These are phyloP conservation scores for Agrenia bidenticulata DNA, from an alignment of 2,888 invertebrate genomes.

Conservation along the genomic window DNA sequence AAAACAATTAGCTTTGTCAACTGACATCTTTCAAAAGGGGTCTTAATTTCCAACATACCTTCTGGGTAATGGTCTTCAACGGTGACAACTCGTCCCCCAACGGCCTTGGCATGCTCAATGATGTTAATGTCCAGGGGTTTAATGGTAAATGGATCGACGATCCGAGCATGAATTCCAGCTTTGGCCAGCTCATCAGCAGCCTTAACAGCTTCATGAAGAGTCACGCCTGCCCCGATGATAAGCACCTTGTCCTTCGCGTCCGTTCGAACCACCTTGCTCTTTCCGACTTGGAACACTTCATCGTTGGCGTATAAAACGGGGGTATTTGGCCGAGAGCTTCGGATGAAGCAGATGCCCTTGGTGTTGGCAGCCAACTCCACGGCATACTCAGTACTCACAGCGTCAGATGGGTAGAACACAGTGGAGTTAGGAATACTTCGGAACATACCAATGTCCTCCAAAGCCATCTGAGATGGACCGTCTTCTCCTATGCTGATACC, in stretches of 20 bases:
- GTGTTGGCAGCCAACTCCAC: constrained; percentile 95
- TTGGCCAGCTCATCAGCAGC: constrained; percentile 76
- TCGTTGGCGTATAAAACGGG: constrained; percentile 81
- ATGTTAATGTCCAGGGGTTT: constrained; percentile 90
- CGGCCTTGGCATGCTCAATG: constrained; percentile 71
- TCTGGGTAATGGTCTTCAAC: constrained; percentile 97
- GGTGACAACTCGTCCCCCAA: constrained; percentile 79
- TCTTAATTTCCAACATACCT: constrained; percentile 63
- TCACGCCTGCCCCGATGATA: constrained; percentile 90
- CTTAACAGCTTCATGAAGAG: constrained; percentile 82
- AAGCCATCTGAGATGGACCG: constrained; percentile 98
- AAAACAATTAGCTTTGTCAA: no score
- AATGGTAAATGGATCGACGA: constrained; percentile 93
- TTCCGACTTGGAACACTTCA: constrained; percentile 76
- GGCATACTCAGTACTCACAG: constrained; percentile 90
- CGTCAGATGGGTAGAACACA: constrained; percentile 78
- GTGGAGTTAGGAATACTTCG: constrained; percentile 77
- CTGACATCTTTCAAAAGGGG: no score
- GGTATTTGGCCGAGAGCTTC: constrained; percentile 91
- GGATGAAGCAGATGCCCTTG: constrained; percentile 90
- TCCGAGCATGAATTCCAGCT: constrained; percentile 72
- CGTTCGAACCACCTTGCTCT: constrained; percentile 76
- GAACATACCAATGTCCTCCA: constrained; percentile 98
- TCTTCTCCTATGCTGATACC: constrained; percentile 99
- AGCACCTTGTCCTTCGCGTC: constrained; percentile 76